Evolutionary conservation across 1,140 invertebrate species (phyloP).

Genomic region (Bombyx mori): ASM3026992v2 NC_085118.1:4676501-4677000

Average conservation of each 20-base stretch:
- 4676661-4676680: background rate
- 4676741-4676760: conserved; percentile 31
- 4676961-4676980: too few relatives aligned
- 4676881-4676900: conserved; percentile 39
- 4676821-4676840: conserved; percentile 44
- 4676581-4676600: conserved; percentile 46
- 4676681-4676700: background rate
- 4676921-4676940: too few relatives aligned
- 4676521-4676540: too few relatives aligned
- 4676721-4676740: conserved; percentile 28
- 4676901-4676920: conserved; percentile 34
- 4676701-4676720: conserved; percentile 15
- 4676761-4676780: background rate
- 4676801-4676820: conserved; percentile 17
- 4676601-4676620: conserved; percentile 16
- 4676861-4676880: conserved; percentile 50
- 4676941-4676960: too few relatives aligned
- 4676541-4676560: too few relatives aligned
- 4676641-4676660: background rate
- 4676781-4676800: background rate
- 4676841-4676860: conserved; percentile 53
- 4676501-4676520: too few relatives aligned
- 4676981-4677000: too few relatives aligned
- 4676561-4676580: background rate
- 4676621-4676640: conserved; percentile 1